Percentiles rank a stretch among this genome's conserved stretches.
These are phyloP conservation scores for Pachypeltis micranthus DNA, from an alignment of 1,140 invertebrate species.

Conservation along the genomic window DNA sequence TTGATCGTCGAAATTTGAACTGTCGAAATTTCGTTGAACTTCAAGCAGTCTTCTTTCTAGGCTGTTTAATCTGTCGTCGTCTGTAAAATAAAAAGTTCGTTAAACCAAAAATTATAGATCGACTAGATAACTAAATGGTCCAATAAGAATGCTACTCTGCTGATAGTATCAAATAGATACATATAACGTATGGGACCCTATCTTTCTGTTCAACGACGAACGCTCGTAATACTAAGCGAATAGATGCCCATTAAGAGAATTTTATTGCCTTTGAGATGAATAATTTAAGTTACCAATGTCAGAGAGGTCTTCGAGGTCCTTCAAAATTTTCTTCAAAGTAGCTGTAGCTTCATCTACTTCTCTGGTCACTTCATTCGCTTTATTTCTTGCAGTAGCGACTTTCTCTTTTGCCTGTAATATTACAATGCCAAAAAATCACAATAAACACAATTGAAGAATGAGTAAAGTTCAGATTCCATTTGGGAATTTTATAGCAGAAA, in stretches of 20 bases:
- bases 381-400: slow-evolving; percentile 77
- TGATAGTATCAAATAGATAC: no score
- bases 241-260: no score
- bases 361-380: slow-evolving; percentile 60
- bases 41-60: slow-evolving; percentile 58
- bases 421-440: not conserved
- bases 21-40: slow-evolving; percentile 59
- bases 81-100: slow-evolving; percentile 31
- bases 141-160: no score
- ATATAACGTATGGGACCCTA: no score
- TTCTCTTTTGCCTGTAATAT: slow-evolving; percentile 47
- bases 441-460: not conserved
- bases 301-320: slow-evolving; percentile 62
- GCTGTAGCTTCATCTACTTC: slow-evolving; percentile 68
- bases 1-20: slow-evolving; percentile 61
- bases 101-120: not conserved
- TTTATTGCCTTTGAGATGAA: no score
- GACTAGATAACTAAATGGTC: no score
- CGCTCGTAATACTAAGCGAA: no score
- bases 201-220: no score
- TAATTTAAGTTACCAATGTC: slow-evolving; percentile 56
- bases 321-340: slow-evolving; percentile 66
- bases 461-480: no score
- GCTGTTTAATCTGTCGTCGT: slow-evolving; percentile 52
- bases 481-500: no score